Conservation (phyloP, 1,140 invertebrate species). For the Drosophila tristis region DNA sequence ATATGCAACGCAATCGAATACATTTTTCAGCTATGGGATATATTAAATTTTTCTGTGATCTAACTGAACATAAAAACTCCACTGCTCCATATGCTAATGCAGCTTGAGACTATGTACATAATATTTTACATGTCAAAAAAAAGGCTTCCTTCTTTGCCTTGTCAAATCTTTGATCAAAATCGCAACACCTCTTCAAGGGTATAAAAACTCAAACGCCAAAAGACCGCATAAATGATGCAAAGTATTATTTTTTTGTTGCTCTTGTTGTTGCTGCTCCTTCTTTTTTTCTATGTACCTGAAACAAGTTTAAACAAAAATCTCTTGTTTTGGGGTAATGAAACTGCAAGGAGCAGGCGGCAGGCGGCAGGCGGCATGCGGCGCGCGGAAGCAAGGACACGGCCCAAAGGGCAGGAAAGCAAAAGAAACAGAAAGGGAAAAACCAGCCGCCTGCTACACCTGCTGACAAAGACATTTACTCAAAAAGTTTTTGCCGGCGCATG, state of each 20-base stretch:
- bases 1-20: too few species aligned
- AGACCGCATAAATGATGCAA: conserved; percentile 81
- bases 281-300: conserved; percentile 14
- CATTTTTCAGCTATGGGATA: too few species aligned
- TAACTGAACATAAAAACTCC: too few species aligned
- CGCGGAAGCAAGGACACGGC: conserved; percentile 20
- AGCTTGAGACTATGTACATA: too few species aligned
- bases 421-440: conserved; percentile 17
- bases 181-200: too few species aligned
- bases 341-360: conserved; percentile 42
- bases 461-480: conserved; percentile 83
- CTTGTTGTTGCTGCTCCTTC: conserved; percentile 3
- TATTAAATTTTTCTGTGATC: too few species aligned
- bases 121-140: too few species aligned
- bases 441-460: conserved; percentile 69
- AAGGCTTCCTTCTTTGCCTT: too few species aligned
- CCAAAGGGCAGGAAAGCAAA: conserved; percentile 44
- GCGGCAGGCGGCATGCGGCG: conserved; percentile 1
- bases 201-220: conserved; percentile 57
- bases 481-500: conserved; percentile 64
- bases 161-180: too few species aligned
- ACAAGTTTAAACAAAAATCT: conserved; percentile 82
- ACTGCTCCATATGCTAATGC: too few species aligned
- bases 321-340: conserved; percentile 75
- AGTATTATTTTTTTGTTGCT: conserved; percentile 58